Conservation (phyloP, 1,140 invertebrate genomes). For the Drosophila repletoides region DNA sequence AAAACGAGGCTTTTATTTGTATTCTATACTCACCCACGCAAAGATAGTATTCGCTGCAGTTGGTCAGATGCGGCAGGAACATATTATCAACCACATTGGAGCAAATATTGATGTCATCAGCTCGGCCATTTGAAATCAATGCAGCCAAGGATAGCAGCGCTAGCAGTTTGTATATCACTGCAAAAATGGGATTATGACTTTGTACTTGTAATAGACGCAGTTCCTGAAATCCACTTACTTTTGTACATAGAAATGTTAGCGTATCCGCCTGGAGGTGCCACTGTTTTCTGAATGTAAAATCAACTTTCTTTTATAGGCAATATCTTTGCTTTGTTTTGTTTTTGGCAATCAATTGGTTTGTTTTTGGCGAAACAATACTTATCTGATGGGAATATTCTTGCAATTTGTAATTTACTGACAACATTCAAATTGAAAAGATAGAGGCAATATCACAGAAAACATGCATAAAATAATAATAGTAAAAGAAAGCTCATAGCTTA, state of each 20-base stretch:
- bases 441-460: background rate
- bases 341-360: slow-evolving; percentile 41
- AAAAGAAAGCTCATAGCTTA: slow-evolving; percentile 14
- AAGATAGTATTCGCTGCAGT: slow-evolving; percentile 64
- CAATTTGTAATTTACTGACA: slow-evolving; percentile 26
- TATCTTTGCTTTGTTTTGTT: background rate
- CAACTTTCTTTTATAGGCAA: slow-evolving; percentile 50
- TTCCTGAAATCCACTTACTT: no score
- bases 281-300: background rate
- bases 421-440: slow-evolving; percentile 40
- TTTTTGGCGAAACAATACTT: slow-evolving; percentile 15
- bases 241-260: background rate
- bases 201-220: no score
- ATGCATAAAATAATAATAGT: slow-evolving; percentile 1
- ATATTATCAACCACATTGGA: slow-evolving; percentile 51
- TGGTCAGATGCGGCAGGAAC: slow-evolving; percentile 55
- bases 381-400: slow-evolving; percentile 41
- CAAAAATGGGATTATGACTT: no score
- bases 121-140: slow-evolving; percentile 1
- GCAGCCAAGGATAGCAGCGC: slow-evolving; percentile 14
- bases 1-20: background rate
- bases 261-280: background rate
- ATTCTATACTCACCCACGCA: slow-evolving; percentile 52
- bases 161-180: slow-evolving; percentile 48
- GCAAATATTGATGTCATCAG: slow-evolving; percentile 58